Conservation (phyloP, 2,113 vertebrate species). For the Dasyurus viverrinus region DNA sequence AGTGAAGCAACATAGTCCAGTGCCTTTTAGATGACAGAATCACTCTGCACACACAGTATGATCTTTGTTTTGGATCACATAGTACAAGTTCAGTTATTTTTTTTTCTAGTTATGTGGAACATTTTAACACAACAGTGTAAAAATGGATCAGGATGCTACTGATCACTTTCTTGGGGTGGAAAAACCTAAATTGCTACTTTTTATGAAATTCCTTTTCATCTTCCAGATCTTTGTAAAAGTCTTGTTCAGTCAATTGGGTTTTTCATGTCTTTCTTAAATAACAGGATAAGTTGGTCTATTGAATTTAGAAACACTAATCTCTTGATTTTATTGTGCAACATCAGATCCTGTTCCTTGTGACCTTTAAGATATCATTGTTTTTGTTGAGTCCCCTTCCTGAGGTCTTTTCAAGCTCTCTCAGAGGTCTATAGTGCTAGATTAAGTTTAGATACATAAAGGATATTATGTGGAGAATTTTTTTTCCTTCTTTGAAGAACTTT, state of each 20-base stretch:
- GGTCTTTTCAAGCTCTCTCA: background rate
- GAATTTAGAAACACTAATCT: background rate
- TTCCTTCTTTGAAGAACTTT: background rate
- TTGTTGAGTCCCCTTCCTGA: background rate
- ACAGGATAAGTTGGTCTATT: background rate
- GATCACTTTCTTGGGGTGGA: background rate
- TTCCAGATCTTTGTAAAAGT: background rate
- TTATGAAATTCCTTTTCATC: background rate
- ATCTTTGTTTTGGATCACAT: background rate
- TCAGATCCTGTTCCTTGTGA: background rate
- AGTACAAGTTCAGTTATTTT: background rate
- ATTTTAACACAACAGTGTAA: background rate
- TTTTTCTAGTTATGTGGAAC: constrained; percentile 26
- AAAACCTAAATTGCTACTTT: background rate
- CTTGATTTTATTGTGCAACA: background rate
- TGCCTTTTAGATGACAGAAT: background rate
- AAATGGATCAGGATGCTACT: background rate
- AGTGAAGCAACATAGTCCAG: background rate
- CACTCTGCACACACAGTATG: background rate
- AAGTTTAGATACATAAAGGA: background rate
- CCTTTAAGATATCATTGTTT: background rate
- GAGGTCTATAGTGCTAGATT: background rate
- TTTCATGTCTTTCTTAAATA: background rate
- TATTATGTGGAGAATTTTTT: background rate
- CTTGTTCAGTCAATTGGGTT: background rate